phyloP scores from a whole-genome alignment of 2,888 invertebrate species.

The Myopa testacea region DNA sequence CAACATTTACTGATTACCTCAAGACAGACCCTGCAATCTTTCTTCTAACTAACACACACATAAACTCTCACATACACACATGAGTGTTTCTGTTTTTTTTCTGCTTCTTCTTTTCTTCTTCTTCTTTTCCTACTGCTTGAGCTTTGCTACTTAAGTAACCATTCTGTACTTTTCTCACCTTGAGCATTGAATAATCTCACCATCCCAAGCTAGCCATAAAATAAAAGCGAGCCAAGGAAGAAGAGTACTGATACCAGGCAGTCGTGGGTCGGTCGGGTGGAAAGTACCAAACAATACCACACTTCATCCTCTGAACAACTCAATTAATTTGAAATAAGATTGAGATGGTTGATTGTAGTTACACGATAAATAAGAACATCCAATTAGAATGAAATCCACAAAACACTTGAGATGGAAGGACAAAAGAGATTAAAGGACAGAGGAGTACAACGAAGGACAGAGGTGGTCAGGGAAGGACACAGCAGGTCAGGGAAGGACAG shows the following conservation, averaged over 20 bases:
- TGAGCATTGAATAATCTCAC: slow-evolving; percentile 25
- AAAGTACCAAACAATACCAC: neutral
- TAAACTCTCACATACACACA: neutral
- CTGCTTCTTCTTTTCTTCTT: no score
- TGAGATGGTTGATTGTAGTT: slow-evolving; percentile 49
- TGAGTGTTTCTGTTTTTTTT: no score
- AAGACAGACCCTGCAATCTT: neutral
- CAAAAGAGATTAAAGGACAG: no score
- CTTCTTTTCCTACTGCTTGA: neutral
- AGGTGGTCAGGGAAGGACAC: neutral
- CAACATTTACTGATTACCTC: neutral
- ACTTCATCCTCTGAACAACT: slow-evolving; percentile 41
- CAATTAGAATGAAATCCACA: slow-evolving; percentile 47
- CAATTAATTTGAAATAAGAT: slow-evolving; percentile 49
- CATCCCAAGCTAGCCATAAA: neutral
- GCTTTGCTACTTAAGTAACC: no score
- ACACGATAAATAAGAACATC: slow-evolving; percentile 51
- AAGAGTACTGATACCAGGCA: neutral
- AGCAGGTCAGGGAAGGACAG: neutral
- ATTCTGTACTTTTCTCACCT: slow-evolving; percentile 12
- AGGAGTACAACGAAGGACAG: neutral
- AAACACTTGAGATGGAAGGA: neutral
- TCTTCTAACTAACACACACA: neutral
- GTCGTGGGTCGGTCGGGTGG: neutral
- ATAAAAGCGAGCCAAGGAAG: neutral